Percentiles rank a stretch among this genome's conserved stretches.
phyloP scores from a whole-genome alignment of 2,113 vertebrate species.

The Perca schrenkii region DNA sequence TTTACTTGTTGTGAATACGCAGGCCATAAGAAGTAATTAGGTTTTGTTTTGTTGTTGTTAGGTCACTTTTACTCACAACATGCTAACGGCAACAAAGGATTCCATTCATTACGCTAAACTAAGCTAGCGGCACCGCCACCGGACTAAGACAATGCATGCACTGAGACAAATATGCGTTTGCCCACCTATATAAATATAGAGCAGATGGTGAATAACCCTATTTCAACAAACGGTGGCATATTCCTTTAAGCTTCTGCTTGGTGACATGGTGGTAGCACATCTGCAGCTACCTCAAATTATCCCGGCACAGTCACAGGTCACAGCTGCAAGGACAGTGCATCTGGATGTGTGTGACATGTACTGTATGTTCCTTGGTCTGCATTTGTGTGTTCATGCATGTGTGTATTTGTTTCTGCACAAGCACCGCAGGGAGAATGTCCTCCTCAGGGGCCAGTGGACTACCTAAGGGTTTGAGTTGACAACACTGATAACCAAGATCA shows the following conservation, averaged over 20 bases:
- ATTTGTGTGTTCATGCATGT: neutral
- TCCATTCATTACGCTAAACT: no score
- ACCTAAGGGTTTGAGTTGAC: constrained; percentile 35
- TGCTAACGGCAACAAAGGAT: no score
- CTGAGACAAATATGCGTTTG: no score
- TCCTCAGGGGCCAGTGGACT: constrained; percentile 40
- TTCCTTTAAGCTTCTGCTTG: neutral
- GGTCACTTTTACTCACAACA: no score
- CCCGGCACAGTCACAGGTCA: constrained; percentile 30
- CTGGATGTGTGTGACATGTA: constrained; percentile 17
- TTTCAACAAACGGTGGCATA: no score
- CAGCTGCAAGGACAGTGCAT: constrained; percentile 35
- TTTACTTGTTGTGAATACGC: no score
- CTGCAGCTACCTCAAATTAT: constrained; percentile 21
- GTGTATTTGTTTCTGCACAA: constrained; percentile 36
- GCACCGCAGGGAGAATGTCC: constrained; percentile 32
- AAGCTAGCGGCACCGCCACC: no score
- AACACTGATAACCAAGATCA: constrained; percentile 70
- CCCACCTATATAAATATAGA: no score
- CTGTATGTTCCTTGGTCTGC: neutral
- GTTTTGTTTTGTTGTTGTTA: no score
- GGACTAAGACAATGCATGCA: no score
- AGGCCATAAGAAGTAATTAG: no score
- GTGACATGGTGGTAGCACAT: neutral
- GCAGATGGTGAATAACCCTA: no score